These are phyloP conservation scores for Paratrypauchen microcephalus DNA, from an alignment of 2,797 vertebrate genomes.

Conservation along the genomic window DNA sequence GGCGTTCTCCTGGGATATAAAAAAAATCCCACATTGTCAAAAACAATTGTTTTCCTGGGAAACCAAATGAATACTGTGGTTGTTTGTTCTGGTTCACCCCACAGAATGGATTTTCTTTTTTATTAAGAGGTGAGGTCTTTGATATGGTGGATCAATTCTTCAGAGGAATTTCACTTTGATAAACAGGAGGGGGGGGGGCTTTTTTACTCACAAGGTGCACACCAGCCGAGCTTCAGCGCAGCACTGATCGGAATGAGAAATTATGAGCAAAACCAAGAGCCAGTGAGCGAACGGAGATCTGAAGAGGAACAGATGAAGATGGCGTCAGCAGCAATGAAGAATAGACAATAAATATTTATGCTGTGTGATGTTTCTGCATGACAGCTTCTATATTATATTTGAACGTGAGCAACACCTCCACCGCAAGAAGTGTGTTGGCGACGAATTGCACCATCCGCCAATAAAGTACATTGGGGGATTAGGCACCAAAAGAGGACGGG, in stretches of 20 bases:
- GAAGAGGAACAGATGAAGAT: slow-evolving; percentile 62
- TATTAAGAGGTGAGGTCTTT: slow-evolving; percentile 65
- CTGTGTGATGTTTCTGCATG: slow-evolving; percentile 75
- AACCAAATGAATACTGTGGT: slow-evolving; percentile 49
- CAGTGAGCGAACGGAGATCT: slow-evolving; percentile 6
- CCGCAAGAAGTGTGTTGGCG: slow-evolving; percentile 63
- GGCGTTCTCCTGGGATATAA: background rate
- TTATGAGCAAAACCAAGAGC: slow-evolving; percentile 22
- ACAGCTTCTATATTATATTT: slow-evolving; percentile 72
- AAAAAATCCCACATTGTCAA: background rate
- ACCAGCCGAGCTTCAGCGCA: slow-evolving; percentile 43
- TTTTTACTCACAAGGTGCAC: slow-evolving; percentile 41
- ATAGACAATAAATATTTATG: slow-evolving; percentile 78
- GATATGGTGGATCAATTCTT: slow-evolving; percentile 70
- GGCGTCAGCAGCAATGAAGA: slow-evolving; percentile 57
- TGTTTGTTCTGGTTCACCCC: slow-evolving; percentile 43
- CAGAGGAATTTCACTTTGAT: slow-evolving; percentile 70
- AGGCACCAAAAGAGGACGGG: slow-evolving; percentile 31
- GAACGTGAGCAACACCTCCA: slow-evolving; percentile 63
- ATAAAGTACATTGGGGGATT: slow-evolving; percentile 61
- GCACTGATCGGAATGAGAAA: slow-evolving; percentile 47
- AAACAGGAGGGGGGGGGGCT: slow-evolving; percentile 37
- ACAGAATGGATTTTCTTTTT: slow-evolving; percentile 56
- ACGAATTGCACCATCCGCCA: slow-evolving; percentile 42
- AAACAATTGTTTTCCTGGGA: slow-evolving; percentile 22